A percentile compares a stretch with the other conserved stretches of the same genome.
Evolutionary conservation across 2,888 invertebrate species (phyloP).

Genomic region (Yponomeuta plumbellus): DNA sequence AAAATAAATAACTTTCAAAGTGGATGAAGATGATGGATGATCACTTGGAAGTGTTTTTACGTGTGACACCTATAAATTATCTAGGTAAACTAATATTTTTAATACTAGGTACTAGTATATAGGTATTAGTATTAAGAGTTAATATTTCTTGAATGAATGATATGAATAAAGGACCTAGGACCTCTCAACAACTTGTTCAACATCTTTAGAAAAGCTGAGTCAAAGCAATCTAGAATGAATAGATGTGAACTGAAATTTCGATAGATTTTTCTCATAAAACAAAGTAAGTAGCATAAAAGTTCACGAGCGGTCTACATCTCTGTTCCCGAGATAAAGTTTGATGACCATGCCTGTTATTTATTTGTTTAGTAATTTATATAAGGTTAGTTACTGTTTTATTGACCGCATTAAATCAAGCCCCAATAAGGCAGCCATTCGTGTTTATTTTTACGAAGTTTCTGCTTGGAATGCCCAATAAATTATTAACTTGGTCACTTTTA

Average conservation of each 20-base stretch:
- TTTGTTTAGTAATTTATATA: conserved; percentile 76
- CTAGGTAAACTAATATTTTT: no score
- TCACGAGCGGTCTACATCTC: conserved; percentile 26
- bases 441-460: conserved; percentile 76
- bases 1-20: no score
- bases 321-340: conserved; percentile 53
- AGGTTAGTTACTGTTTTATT: conserved; percentile 77
- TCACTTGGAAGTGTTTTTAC: no score
- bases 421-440: conserved; percentile 77
- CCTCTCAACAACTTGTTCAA: no score
- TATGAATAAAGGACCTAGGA: no score
- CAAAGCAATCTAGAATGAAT: neutral
- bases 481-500: conserved; percentile 74
- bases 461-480: conserved; percentile 72
- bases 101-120: no score
- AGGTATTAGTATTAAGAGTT: no score
- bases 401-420: conserved; percentile 73
- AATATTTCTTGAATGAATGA: no score
- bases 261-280: conserved; percentile 2
- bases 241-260: neutral
- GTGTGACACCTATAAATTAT: no score
- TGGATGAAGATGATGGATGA: no score
- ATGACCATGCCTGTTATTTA: conserved; percentile 72
- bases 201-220: no score
- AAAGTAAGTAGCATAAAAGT: conserved; percentile 23